Evolutionary conservation across 2,888 invertebrate species (phyloP), one percentile per base, ranked within the genome.

Genomic region (Stenotaenia linearis): DNA sequence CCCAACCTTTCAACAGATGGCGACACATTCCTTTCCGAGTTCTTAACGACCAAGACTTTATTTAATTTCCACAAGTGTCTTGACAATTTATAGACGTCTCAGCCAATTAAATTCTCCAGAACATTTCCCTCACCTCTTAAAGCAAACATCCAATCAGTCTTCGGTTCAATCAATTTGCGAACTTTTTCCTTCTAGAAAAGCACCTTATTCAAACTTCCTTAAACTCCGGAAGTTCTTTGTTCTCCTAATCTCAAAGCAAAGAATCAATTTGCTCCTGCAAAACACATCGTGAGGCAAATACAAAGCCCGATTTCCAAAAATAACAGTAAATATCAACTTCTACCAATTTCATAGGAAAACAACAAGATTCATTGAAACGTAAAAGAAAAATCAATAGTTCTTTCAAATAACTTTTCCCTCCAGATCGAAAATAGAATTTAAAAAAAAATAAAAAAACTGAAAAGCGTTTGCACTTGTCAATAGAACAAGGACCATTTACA

Each of bases 401-500:
- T 18, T 45, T 18, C 12, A 45, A 45, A 45, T 5, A 45, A 12
- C 45, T 18, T 18, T 21, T 56, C 23, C 69, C 10, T 69, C 25
- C 28, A 12, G 1, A n/a, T 50, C 50, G 50, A 18, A 18, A 50
- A 50, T n/a, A 69, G 2, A 69, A 28, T 10, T 7, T 12, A 45
- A 45, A 45, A 45, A 6, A 69, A 12, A 69, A 69, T 25, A 28
- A 69, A 25, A 69, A 69, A 28, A 61, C 23, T 1, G 1, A 28
- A 61, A 23, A 23, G 25, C 23, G 21, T 12, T 4, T 56, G 21
- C 21, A 56, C 56, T 56, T 56, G 23, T 61, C 25, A 61, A 69
- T 23, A 69, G 69, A 45, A 69, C 69, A 12, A 69, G 23, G n/a
- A 69, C 69, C 69, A 69, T 69, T 69, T 23, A 69, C 69, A 69